Evolutionary conservation across 2,113 vertebrate genomes (phyloP).

Genomic region (Rhinoptilus africanus): DNA sequence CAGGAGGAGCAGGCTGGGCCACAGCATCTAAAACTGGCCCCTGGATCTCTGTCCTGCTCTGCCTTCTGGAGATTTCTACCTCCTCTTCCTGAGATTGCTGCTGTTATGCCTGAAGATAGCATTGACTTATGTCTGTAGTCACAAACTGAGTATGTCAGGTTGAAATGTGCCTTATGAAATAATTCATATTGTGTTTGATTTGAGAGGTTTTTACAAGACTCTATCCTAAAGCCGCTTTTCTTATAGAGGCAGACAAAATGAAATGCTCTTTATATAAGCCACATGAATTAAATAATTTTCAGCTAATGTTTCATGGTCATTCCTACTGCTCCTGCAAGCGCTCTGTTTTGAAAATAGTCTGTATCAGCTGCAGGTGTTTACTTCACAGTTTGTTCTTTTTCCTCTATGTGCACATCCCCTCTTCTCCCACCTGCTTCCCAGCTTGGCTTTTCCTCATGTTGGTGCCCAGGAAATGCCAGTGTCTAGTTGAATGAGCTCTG

Average conservation of each 20-base stretch:
- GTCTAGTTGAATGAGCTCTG: constrained; percentile 71
- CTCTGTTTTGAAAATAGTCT: not conserved
- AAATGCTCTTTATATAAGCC: not conserved
- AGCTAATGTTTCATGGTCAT: not conserved
- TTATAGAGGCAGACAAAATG: not conserved
- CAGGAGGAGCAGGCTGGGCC: not conserved
- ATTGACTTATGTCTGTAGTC: not conserved
- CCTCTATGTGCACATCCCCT: not conserved
- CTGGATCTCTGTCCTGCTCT: not conserved
- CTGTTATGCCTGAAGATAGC: not conserved
- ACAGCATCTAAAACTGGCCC: not conserved
- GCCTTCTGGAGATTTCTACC: not conserved
- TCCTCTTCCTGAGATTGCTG: not conserved
- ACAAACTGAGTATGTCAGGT: not conserved
- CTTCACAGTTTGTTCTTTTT: not conserved
- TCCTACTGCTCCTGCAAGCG: not conserved
- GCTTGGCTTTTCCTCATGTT: constrained; percentile 49
- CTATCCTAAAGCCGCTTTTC: not conserved
- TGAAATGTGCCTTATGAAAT: not conserved
- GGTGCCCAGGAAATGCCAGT: constrained; percentile 66
- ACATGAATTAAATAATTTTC: not conserved
- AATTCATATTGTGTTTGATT: not conserved
- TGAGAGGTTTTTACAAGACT: not conserved
- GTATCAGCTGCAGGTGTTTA: not conserved
- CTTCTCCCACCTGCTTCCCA: constrained; percentile 55